Conservation (phyloP, 2,113 vertebrate species). For the Pollimyrus isidori region DNA sequence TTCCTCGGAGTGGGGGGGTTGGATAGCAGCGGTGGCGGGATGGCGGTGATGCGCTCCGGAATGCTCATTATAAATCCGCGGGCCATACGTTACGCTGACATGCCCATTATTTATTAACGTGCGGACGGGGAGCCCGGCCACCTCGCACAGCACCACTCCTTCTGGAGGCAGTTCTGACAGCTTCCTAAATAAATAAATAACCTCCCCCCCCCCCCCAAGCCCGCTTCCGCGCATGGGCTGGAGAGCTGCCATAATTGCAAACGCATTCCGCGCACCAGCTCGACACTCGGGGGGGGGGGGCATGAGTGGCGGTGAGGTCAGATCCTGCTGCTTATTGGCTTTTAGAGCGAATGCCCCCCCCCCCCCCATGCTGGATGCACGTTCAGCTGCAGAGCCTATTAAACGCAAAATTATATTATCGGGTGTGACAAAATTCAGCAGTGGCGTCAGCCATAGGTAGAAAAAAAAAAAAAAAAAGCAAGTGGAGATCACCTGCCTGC, state of each 20-base stretch:
- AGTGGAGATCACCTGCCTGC: not conserved
- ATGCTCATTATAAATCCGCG: conserved; percentile 53
- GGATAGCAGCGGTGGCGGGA: conserved; percentile 35
- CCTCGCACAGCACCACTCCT: conserved; percentile 41
- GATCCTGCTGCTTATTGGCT: conserved; percentile 16
- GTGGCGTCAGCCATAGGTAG: not conserved
- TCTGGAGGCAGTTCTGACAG: conserved; percentile 47
- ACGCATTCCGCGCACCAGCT: conserved; percentile 29
- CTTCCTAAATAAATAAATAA: conserved; percentile 43
- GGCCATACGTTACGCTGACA: conserved; percentile 55
- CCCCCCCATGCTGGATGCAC: not conserved
- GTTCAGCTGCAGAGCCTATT: not conserved
- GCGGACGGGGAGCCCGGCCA: conserved; percentile 41
- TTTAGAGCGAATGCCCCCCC: not conserved
- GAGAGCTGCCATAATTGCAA: conserved; percentile 33
- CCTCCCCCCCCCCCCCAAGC: conserved; percentile 16
- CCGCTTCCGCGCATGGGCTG: not conserved
- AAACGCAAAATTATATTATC: not conserved
- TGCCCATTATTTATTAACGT: conserved; percentile 59
- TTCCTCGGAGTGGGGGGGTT: conserved; percentile 6
- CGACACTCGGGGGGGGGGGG: conserved; percentile 12
- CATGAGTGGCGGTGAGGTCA: conserved; percentile 27
- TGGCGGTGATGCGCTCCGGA: conserved; percentile 46
- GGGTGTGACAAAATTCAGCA: not conserved
- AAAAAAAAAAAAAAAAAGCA: not conserved